Evolutionary conservation across 2,888 invertebrate genomes (phyloP).

Genomic region (Erynnis tages): DNA sequence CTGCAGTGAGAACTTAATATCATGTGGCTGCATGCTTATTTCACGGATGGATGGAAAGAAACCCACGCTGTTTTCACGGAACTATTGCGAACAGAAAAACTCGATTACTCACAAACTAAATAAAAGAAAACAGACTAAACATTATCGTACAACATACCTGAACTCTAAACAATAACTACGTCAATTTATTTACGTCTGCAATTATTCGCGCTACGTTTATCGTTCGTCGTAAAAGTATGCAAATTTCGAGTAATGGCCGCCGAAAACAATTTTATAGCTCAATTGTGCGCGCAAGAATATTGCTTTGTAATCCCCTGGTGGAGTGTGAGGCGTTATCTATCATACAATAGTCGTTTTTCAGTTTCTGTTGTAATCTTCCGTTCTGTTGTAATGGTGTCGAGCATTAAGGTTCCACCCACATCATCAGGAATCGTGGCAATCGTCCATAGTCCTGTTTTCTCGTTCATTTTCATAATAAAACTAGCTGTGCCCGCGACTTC

Average conservation of each 20-base stretch:
- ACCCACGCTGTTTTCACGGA: too few species aligned
- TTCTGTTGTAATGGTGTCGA: too few species aligned
- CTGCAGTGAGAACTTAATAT: too few species aligned
- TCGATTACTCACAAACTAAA: constrained; percentile 1
- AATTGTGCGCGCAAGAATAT: constrained; percentile 4
- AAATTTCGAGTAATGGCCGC: constrained; percentile 20
- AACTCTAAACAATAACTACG: constrained; percentile 9
- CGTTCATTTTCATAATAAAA: too few species aligned
- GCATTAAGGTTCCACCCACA: too few species aligned
- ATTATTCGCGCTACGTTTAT: constrained; percentile 16
- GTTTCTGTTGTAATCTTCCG: neutral
- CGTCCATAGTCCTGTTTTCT: too few species aligned
- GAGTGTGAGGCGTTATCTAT: too few species aligned
- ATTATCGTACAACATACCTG: neutral
- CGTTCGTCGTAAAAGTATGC: constrained; percentile 22
- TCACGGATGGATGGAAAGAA: too few species aligned
- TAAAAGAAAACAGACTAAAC: constrained; percentile 12
- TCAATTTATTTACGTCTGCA: constrained; percentile 22
- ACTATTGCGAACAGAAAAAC: too few species aligned
- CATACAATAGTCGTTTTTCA: neutral
- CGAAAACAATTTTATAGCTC: constrained; percentile 15
- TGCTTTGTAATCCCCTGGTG: neutral
- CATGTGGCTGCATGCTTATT: too few species aligned
- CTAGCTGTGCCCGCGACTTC: too few species aligned
- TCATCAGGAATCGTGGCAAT: too few species aligned